phyloP scores from a whole-genome alignment of 1,140 invertebrate species.

The Aphelinus atriplicis region DNA sequence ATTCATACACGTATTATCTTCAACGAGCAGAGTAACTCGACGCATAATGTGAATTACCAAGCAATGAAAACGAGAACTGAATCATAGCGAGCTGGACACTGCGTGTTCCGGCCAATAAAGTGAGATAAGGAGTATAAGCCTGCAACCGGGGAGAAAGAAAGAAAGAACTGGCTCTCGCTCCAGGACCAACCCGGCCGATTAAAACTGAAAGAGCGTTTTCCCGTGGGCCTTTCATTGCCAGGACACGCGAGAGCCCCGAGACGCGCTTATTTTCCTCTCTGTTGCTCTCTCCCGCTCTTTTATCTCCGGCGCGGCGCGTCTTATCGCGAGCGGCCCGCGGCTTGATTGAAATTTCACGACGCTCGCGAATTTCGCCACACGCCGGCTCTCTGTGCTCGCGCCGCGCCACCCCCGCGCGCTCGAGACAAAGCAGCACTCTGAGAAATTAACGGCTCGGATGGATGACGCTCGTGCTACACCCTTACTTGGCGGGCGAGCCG shows the following conservation, averaged over 20 bases:
- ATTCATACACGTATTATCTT: too few relatives aligned
- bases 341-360: constrained; percentile 61
- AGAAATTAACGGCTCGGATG: constrained; percentile 53
- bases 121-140: too few relatives aligned
- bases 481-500: neutral
- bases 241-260: neutral
- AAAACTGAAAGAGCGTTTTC: constrained; percentile 13
- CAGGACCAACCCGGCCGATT: constrained; percentile 31
- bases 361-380: constrained; percentile 25
- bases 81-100: too few relatives aligned
- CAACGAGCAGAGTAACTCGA: too few relatives aligned
- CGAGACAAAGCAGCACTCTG: constrained; percentile 34
- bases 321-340: constrained; percentile 42
- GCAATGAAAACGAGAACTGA: too few relatives aligned
- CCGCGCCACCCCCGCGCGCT: too few relatives aligned
- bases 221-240: constrained; percentile 22
- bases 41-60: too few relatives aligned
- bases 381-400: neutral
- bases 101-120: too few relatives aligned
- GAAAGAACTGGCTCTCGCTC: neutral
- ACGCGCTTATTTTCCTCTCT: constrained; percentile 39
- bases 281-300: constrained; percentile 47
- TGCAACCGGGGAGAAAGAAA: neutral
- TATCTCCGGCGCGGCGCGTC: constrained; percentile 41
- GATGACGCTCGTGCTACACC: neutral